Evolutionary conservation across 2,113 vertebrate species (phyloP).

Genomic region (Cynopterus brachyotis): DNA sequence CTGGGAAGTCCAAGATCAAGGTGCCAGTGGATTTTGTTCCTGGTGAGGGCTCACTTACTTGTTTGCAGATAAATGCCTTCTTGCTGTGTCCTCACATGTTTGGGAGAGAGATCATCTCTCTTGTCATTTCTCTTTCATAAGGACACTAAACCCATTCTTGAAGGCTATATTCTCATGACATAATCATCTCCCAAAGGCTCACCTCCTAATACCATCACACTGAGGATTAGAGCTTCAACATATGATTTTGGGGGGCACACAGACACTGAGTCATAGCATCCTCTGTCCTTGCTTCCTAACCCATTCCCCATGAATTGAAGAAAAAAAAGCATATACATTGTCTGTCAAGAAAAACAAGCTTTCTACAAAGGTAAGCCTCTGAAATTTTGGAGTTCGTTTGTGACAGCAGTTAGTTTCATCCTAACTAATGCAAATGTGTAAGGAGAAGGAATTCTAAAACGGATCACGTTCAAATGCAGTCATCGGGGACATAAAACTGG

Average conservation of each 20-base stretch:
- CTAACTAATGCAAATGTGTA: neutral
- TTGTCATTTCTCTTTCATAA: neutral
- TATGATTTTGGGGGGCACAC: neutral
- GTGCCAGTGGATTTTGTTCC: neutral
- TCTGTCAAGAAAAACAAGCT: neutral
- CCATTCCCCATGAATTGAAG: neutral
- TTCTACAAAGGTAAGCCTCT: neutral
- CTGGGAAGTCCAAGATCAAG: neutral
- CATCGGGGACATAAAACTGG: neutral
- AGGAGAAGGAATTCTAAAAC: constrained; percentile 40
- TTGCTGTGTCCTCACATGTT: neutral
- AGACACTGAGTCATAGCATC: neutral
- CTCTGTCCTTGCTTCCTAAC: neutral
- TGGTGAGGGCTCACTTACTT: neutral
- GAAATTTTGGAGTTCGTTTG: neutral
- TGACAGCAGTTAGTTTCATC: neutral
- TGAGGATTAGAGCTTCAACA: neutral
- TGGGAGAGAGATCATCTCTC: neutral
- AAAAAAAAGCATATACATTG: neutral
- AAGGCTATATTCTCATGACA: neutral
- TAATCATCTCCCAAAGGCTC: neutral
- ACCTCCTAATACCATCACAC: neutral
- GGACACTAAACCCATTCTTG: neutral
- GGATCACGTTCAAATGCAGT: neutral
- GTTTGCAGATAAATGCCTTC: neutral